Evolutionary conservation across 2,888 invertebrate species (phyloP).

Genomic region (Epistrophe grossulariae): DNA sequence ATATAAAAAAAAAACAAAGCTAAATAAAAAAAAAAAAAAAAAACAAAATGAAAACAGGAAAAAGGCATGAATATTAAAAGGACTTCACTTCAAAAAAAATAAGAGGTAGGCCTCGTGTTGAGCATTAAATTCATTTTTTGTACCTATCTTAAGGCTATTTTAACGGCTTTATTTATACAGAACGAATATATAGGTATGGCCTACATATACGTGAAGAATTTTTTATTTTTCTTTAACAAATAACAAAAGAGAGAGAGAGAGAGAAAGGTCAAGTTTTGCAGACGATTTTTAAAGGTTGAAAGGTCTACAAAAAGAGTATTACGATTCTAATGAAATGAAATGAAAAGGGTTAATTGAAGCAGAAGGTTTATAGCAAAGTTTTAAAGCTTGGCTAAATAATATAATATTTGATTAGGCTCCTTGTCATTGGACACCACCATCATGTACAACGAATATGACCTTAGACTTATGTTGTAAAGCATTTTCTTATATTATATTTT

Average conservation of each 20-base stretch:
- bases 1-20: neutral
- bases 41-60: neutral
- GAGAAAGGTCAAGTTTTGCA: constrained; percentile 27
- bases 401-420: constrained; percentile 3
- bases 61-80: constrained; percentile 23
- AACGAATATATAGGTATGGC: neutral
- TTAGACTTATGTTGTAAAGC: no score
- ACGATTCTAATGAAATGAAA: constrained; percentile 27
- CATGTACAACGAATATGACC: neutral
- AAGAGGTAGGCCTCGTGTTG: constrained; percentile 50
- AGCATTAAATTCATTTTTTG: constrained; percentile 47
- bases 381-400: neutral
- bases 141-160: constrained; percentile 32
- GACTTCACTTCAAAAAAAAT: constrained; percentile 19
- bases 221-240: constrained; percentile 48
- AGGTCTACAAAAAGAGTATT: neutral
- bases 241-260: neutral
- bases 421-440: neutral
- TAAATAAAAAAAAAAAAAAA: neutral
- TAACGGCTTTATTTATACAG: constrained; percentile 1
- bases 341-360: constrained; percentile 22
- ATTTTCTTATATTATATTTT: no score
- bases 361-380: neutral
- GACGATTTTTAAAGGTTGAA: constrained; percentile 17
- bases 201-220: constrained; percentile 1